These are phyloP conservation scores for Exaiptasia diaphana DNA, from an alignment of 64 coral and sea anemone genomes.

Conservation along the genomic window DNA sequence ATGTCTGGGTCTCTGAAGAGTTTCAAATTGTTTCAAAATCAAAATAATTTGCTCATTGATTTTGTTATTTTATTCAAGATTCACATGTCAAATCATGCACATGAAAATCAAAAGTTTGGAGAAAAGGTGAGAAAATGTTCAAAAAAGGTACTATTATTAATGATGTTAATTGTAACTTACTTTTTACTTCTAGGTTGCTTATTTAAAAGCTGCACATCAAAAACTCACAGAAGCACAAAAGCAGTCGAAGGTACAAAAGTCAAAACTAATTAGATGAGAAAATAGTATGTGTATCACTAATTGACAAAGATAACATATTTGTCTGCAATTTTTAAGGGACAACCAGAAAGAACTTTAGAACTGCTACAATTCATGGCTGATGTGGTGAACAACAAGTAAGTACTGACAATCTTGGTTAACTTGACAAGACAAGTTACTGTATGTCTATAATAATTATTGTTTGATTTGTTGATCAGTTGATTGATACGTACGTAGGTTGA, in stretches of 20 bases:
- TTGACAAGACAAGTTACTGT: too few species aligned
- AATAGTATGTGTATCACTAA: too few species aligned
- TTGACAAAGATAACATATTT: background rate
- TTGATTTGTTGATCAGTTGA: too few species aligned
- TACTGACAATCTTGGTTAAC: too few species aligned
- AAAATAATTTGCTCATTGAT: background rate
- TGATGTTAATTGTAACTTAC: too few species aligned
- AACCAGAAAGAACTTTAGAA: constrained; percentile 79
- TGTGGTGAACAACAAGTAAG: constrained; percentile 93
- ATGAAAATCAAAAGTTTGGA: constrained; percentile 98
- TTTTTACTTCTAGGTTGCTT: constrained; percentile 91
- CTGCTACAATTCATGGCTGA: constrained; percentile 84
- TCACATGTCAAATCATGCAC: constrained; percentile 92
- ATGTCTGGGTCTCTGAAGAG: too few species aligned
- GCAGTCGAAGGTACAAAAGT: constrained; percentile 82
- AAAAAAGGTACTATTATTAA: too few species aligned
- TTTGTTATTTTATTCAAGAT: constrained; percentile 26
- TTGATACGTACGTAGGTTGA: too few species aligned
- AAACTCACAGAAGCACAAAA: constrained; percentile 93
- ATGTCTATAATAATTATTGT: too few species aligned
- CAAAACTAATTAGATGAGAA: too few species aligned
- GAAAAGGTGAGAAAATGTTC: constrained; percentile 59
- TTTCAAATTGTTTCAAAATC: background rate
- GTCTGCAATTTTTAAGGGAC: constrained; percentile 75
- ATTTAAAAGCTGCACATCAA: constrained; percentile 89